Base-by-base conservation (phyloP, 2,888 invertebrate genomes). In the Melanargia galathea region DNA sequence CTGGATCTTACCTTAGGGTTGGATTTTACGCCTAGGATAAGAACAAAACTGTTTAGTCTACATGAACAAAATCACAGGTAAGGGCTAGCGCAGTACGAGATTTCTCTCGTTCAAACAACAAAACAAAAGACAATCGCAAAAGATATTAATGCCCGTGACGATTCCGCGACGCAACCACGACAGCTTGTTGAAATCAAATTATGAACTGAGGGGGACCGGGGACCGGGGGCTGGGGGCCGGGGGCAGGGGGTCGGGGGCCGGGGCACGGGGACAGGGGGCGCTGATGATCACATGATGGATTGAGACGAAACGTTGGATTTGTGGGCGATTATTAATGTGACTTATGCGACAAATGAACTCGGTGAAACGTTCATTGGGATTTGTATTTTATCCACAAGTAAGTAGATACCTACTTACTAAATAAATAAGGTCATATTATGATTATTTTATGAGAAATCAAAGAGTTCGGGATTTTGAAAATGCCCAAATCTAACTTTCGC, bases 141-240 rank as follows among this genome's bases (percentile, higher is more conserved):
- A 65, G 58, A 70, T 68, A 68, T 63, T 62, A 68, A 68, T 68
- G 65, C 60, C 43, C 30, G 35, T 46, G 49, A 24, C 24, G 56
- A 48, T 58, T 62, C 57, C 60, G 63, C 68, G 63, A 51, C 60
- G 52, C 38, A 67, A 68, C 65, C 67, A 76, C 74, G 81, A 80
- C 84, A 82, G 84, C 83, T 82, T 83, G 83, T 82, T 78, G 77
- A 80, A 83, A 84, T 84, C 82, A 80, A 84, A 84, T 85, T 84
- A 84, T 82, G 80, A 79, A 79, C 71, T 72, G 70, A 63, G 68
- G 68, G 68, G 64, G 63, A 63, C 68, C 35, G 60, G 58, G 45
- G 57, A 0, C 18, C 20, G 35, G 18, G 43, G 30, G 30, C n/a
- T 2, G 16, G 40, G 16, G 51, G 26, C 2, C 16, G 30, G 51